Evolutionary conservation across 2,113 vertebrate genomes (phyloP).

Genomic region (Hoplias malabaricus): DNA sequence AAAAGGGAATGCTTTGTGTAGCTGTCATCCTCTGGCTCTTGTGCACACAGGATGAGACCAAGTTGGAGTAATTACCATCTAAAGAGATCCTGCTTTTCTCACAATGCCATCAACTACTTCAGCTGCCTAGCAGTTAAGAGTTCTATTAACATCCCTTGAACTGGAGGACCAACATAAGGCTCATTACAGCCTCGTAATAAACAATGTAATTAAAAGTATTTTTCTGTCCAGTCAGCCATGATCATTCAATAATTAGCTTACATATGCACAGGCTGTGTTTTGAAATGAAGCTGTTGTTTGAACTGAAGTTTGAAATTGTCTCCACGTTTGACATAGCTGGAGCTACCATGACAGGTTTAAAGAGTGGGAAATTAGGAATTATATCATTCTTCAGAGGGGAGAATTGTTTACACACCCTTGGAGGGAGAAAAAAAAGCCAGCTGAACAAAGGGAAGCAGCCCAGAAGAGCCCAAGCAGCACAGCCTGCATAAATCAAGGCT

Average conservation of each 20-base stretch:
- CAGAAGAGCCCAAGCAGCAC: not conserved
- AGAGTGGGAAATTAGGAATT: not conserved
- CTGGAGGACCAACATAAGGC: conserved; percentile 13
- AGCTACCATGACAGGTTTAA: not conserved
- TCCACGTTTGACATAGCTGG: not conserved
- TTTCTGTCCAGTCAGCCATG: conserved; percentile 41
- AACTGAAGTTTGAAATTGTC: not conserved
- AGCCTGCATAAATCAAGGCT: too few relatives aligned
- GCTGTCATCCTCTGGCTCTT: conserved; percentile 37
- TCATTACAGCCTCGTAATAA: conserved; percentile 41
- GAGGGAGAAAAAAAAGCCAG: not conserved
- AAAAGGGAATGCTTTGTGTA: conserved; percentile 38
- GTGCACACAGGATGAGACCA: conserved; percentile 31
- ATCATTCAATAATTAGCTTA: conserved; percentile 33
- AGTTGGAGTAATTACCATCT: conserved; percentile 42
- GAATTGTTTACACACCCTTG: not conserved
- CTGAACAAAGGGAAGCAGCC: not conserved
- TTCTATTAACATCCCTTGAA: conserved; percentile 37
- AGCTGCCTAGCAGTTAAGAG: conserved; percentile 28
- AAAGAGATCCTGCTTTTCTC: conserved; percentile 28
- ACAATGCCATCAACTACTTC: conserved; percentile 14
- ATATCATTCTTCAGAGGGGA: not conserved
- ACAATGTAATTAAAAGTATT: conserved; percentile 34
- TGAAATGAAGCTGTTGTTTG: not conserved
- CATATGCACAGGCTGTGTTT: conserved; percentile 1